Evolutionary conservation across 2,888 invertebrate species (phyloP), one percentile per base, ranked within the genome.

Genomic region (Lasioglossum calceatum): DNA sequence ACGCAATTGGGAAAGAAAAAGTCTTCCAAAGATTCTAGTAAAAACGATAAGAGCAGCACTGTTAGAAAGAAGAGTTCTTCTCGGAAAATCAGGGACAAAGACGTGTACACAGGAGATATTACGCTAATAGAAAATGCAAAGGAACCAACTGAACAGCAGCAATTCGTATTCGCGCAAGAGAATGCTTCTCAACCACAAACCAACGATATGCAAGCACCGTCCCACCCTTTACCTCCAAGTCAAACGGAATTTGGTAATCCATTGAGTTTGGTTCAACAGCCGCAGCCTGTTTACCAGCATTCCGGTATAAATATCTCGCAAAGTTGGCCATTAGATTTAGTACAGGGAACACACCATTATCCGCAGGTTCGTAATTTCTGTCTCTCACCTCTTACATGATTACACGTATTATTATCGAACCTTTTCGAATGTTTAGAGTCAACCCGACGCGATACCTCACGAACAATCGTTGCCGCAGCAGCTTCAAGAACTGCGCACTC

Each of bases 1-100:
- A 95, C 95, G 0, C 95, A 95, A 67, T 91, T 94, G 42, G 95
- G 95, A 14, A 95, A 94, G 78, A 95, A 94, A 39, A 95, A 95
- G 80, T 78, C 81, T 81, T 67, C 87, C 70, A 94, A 91, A 86
- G 89, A 89, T 4, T 81, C 87, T 14, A 88, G 72, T 36, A 93
- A 90, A 67, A 81, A 32, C n/a, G 92, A 92, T 61, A 92, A 84
- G 74, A 89, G 71, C 39, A 42, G 70, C 39, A 74, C 42, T 0
- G 10, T 23, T 74, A 94, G 93, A 79, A 95, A 93, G 77, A 94
- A 92, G 71, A 79, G 67, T 47, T 58, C 86, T 10, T 44, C 90
- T 0, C 87, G 84, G 39, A 95, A 94, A 91, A 70, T 85, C 8
- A 92, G 88, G 88, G 82, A 84, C 39, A 88, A 86, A 79, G 89